Base-by-base conservation (phyloP, 2,888 invertebrate species). In the Cloeon dipterum region DNA sequence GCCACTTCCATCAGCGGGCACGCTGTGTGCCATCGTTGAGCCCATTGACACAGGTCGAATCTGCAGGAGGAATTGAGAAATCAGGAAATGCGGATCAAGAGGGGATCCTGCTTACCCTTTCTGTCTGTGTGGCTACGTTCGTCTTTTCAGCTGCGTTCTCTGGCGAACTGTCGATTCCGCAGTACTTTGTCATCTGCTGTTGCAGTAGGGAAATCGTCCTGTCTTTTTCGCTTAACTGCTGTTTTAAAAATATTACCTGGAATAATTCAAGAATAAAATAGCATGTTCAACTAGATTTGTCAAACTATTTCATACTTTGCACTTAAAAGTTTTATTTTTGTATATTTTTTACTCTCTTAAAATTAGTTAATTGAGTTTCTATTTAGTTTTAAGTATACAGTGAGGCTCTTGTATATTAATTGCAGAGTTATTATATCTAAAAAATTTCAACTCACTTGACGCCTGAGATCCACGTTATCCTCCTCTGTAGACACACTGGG, bases 51-150 rank as follows among this genome's bases (percentile, higher is more conserved):
- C 10, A 16, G 29, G 29, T 5, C 29, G 5, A n/a, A 29, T 16
- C 29, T 29, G 10, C 21, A 29, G 29, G 14, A n/a, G 16, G n/a
- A 23, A n/a, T n/a, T n/a, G n/a, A n/a, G n/a, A n/a, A n/a, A n/a
- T n/a, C n/a, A n/a, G n/a, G n/a, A n/a, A n/a, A n/a, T n/a, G n/a
- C n/a, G n/a, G n/a, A n/a, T n/a, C n/a, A n/a, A n/a, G n/a, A n/a
- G n/a, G n/a, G n/a, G n/a, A n/a, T n/a, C n/a, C n/a, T 14, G 29
- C 29, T 8, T n/a, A 29, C 29, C 29, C 29, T 29, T n/a, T 29
- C 29, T 11, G 29, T 29, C 16, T 29, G 29, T 14, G 29, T 29
- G 8, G 29, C 29, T 11, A 16, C 29, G n/a, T 29, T 29, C 10
- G 25, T 25, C 25, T 10, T 8, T n/a, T 23, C 25, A 10, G 25